Conservation (phyloP, 2,113 vertebrate species). For the Cyanoramphus novaezelandiae region DNA sequence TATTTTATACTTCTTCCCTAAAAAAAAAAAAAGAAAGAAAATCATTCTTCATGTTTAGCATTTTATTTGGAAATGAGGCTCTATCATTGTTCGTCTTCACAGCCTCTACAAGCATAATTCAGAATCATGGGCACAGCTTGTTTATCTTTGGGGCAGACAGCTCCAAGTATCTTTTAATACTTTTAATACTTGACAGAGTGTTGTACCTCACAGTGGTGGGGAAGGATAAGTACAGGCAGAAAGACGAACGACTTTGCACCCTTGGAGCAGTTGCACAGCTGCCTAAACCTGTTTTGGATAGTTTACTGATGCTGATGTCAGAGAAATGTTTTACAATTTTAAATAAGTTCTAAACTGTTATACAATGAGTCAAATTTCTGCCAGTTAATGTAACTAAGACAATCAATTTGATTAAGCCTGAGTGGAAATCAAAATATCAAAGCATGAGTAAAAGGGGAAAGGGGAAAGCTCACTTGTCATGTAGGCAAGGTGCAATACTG, state of each 20-base stretch:
- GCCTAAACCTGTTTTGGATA: not conserved
- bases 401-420: not conserved
- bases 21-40: not conserved
- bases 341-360: not conserved
- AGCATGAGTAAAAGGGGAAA: not conserved
- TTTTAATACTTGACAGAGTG: rapidly evolving
- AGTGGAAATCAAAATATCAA: not conserved
- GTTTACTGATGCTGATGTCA: not conserved
- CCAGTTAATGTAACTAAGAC: not conserved
- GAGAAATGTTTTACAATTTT: not conserved
- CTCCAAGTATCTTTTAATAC: not conserved
- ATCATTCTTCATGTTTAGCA: not conserved
- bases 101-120: not conserved
- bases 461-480: rapidly evolving
- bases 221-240: not conserved
- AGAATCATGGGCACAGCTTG: not conserved
- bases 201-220: not conserved
- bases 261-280: not conserved
- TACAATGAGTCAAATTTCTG: not conserved
- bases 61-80: not conserved
- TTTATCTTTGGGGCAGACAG: not conserved
- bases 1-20: not conserved
- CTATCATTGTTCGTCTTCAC: not conserved
- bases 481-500: not conserved
- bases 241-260: rapidly evolving